A percentile compares a stretch with the other conserved stretches of the same genome.
phyloP scores from a whole-genome alignment of 2,113 vertebrate species.

The Illadopsis cleaveri region DNA sequence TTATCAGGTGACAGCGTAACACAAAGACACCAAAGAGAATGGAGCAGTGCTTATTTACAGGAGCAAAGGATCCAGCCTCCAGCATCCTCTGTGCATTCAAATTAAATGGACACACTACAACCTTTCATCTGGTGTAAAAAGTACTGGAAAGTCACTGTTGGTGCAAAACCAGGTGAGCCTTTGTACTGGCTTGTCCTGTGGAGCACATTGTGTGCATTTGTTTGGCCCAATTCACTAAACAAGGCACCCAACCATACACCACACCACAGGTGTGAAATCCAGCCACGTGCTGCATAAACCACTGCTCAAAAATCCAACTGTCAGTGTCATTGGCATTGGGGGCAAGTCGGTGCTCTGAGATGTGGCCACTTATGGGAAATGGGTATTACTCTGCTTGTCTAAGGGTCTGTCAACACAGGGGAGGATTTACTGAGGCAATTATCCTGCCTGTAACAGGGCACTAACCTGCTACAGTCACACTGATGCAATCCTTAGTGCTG shows the following conservation, averaged over 20 bases:
- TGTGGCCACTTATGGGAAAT: rapidly evolving
- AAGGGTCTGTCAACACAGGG: background rate
- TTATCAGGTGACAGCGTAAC: background rate
- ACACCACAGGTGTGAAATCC: rapidly evolving
- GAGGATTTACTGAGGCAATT: background rate
- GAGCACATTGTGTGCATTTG: background rate
- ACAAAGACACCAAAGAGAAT: background rate
- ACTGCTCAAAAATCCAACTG: background rate
- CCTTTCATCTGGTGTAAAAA: background rate
- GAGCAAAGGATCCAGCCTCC: background rate
- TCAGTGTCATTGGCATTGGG: background rate
- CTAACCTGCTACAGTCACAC: background rate
- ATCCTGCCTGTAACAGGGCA: background rate
- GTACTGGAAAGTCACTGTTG: background rate
- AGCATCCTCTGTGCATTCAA: background rate
- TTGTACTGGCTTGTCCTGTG: background rate
- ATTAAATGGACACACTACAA: background rate
- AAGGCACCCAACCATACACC: background rate
- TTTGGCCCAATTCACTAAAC: background rate
- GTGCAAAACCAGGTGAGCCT: background rate
- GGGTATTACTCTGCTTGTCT: background rate
- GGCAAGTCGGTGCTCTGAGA: background rate
- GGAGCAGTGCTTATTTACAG: background rate
- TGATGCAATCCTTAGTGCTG: background rate
- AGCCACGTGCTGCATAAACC: background rate